A percentile compares a stretch with the other conserved stretches of the same genome.
Conservation (phyloP, 2,888 invertebrate species). For the Bellardia bayeri region DNA sequence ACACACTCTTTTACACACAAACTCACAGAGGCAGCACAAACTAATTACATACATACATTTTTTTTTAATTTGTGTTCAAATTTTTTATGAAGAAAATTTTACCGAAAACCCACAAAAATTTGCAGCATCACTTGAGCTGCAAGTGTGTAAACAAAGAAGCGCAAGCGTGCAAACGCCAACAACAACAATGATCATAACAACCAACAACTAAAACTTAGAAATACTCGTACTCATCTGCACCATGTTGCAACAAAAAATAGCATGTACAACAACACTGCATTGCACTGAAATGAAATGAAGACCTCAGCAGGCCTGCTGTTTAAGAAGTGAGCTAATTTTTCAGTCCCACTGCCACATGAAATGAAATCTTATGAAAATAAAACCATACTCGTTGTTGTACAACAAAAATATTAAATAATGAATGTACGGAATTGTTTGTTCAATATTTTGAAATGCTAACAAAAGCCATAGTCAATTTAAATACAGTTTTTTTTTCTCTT, state of each 20-base stretch:
- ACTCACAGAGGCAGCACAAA: conserved; percentile 32
- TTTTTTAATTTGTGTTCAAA: background rate
- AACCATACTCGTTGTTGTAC: background rate
- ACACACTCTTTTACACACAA: background rate
- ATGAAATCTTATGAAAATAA: conserved; percentile 43
- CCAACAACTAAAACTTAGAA: conserved; percentile 26
- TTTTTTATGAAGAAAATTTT: conserved; percentile 31
- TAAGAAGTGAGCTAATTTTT: conserved; percentile 82
- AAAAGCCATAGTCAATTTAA: conserved; percentile 20
- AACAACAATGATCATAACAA: conserved; percentile 50
- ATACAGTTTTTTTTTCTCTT: background rate
- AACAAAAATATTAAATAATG: conserved; percentile 28
- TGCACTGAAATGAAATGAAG: conserved; percentile 29
- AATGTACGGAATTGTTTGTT: conserved; percentile 41
- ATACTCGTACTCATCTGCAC: conserved; percentile 57
- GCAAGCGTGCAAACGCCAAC: conserved; percentile 74
- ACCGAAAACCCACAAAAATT: conserved; percentile 42
- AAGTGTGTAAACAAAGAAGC: conserved; percentile 69
- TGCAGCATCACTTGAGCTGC: conserved; percentile 67
- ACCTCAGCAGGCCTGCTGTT: conserved; percentile 78
- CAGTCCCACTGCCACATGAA: conserved; percentile 34
- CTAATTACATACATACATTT: conserved; percentile 47
- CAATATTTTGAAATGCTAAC: conserved; percentile 53
- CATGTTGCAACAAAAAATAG: conserved; percentile 50
- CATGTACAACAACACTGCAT: conserved; percentile 15